phyloP scores from a whole-genome alignment of 1,140 invertebrate species.

The Zophobas atratus region DNA sequence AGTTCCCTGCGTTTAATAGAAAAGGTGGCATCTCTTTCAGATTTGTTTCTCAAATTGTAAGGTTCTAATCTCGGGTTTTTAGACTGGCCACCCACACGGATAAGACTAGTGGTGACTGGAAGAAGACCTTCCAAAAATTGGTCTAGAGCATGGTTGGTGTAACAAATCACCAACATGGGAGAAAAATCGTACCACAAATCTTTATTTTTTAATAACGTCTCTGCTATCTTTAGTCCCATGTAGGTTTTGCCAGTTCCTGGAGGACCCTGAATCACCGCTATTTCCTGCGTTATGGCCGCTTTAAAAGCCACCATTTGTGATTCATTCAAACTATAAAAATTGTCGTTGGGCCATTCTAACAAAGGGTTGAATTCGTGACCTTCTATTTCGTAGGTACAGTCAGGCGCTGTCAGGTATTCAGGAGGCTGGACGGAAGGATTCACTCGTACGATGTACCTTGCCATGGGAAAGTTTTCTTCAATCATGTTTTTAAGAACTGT shows the following conservation, averaged over 20 bases:
- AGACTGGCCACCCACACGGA: conserved; percentile 83
- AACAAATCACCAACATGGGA: conserved; percentile 86
- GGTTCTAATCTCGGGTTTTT: conserved; percentile 72
- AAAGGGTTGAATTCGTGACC: conserved; percentile 37
- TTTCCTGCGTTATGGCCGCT: conserved; percentile 74
- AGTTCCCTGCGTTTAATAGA: conserved; percentile 10
- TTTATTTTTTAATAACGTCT: conserved; percentile 73
- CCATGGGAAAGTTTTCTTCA: conserved; percentile 74
- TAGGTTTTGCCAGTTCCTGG: conserved; percentile 89
- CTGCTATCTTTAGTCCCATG: conserved; percentile 79
- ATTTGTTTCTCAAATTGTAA: conserved; percentile 68
- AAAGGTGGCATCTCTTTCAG: conserved; percentile 14
- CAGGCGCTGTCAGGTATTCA: conserved; percentile 53
- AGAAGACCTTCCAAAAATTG: conserved; percentile 87
- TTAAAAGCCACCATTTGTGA: conserved; percentile 75
- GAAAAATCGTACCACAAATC: conserved; percentile 55
- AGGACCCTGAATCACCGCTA: conserved; percentile 84
- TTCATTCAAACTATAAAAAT: conserved; percentile 69
- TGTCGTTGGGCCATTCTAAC: conserved; percentile 32
- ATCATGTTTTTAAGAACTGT: conserved; percentile 73
- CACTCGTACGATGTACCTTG: conserved; percentile 71
- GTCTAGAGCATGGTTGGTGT: conserved; percentile 91
- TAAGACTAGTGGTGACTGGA: conserved; percentile 71
- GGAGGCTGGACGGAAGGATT: conserved; percentile 58
- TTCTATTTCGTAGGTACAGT: conserved; percentile 46